Conservation (phyloP, 2,113 vertebrate species). For the Toxotes chatareus region DNA sequence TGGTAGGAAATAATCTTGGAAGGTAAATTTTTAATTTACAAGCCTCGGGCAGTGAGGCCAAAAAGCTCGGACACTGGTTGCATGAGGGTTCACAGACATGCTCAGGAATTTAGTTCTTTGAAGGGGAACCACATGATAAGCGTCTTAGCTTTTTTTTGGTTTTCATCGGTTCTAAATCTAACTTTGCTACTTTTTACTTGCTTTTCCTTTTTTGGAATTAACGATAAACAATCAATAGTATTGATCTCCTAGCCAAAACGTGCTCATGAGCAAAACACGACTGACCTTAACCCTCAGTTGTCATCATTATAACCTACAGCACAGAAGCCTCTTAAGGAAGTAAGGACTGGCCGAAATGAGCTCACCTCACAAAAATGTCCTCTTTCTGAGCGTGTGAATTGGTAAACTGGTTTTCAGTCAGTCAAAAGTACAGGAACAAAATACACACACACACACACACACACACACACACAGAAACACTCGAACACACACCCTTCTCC, state of each 20-base stretch:
- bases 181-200: not conserved
- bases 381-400: constrained; percentile 21
- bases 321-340: not conserved
- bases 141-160: not conserved
- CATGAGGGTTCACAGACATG: not conserved
- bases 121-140: constrained; percentile 9
- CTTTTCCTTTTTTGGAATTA: not conserved
- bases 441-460: constrained; percentile 1
- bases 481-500: constrained; percentile 25
- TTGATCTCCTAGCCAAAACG: not conserved
- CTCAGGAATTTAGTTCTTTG: not conserved
- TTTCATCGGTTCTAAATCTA: constrained; percentile 12
- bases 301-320: not conserved
- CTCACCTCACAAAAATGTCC: constrained; percentile 36
- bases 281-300: not conserved
- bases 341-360: constrained; percentile 16
- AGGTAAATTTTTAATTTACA: constrained; percentile 10
- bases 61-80: constrained; percentile 11
- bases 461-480: constrained; percentile 4
- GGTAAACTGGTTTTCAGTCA: constrained; percentile 15
- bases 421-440: constrained; percentile 2
- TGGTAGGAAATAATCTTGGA: not conserved
- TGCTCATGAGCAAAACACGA: not conserved
- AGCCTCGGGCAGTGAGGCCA: constrained; percentile 1
- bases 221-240: not conserved